phyloP scores from a whole-genome alignment of 2,888 invertebrate genomes.

The Tinea semifulvella region DNA sequence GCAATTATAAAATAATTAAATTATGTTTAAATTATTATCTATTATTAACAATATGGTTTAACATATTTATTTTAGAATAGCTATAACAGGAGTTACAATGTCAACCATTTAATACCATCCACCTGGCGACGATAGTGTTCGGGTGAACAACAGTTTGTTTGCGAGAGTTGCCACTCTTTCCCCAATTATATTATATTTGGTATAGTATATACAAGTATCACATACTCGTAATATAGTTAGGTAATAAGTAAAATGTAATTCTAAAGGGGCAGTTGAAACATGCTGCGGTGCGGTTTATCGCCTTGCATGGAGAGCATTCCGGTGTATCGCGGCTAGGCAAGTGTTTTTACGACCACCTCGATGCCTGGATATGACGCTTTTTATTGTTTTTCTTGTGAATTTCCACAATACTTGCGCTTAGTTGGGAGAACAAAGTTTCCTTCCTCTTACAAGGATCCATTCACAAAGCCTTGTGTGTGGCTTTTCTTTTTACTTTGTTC shows the following conservation, averaged over 20 bases:
- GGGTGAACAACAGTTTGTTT: too few species aligned
- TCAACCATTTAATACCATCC: too few species aligned
- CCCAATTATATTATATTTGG: too few species aligned
- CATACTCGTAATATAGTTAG: too few species aligned
- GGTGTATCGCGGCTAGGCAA: constrained; percentile 7
- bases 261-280: background rate
- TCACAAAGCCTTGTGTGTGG: constrained; percentile 5
- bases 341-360: constrained; percentile 13
- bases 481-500: background rate
- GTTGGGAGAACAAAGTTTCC: constrained; percentile 12
- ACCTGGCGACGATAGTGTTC: too few species aligned
- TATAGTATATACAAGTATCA: too few species aligned
- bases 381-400: constrained; percentile 14
- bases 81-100: too few species aligned
- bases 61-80: too few species aligned
- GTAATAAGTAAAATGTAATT: background rate
- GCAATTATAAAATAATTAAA: too few species aligned
- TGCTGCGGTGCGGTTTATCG: constrained; percentile 3
- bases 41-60: too few species aligned
- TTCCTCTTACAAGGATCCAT: background rate
- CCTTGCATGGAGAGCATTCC: constrained; percentile 5
- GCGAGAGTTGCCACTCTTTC: too few species aligned
- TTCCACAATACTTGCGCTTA: constrained; percentile 10
- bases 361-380: constrained; percentile 12
- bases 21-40: too few species aligned